These are phyloP conservation scores for Dunckerocampus dactyliophorus DNA, from an alignment of 2,113 vertebrate genomes.

Conservation along the genomic window DNA sequence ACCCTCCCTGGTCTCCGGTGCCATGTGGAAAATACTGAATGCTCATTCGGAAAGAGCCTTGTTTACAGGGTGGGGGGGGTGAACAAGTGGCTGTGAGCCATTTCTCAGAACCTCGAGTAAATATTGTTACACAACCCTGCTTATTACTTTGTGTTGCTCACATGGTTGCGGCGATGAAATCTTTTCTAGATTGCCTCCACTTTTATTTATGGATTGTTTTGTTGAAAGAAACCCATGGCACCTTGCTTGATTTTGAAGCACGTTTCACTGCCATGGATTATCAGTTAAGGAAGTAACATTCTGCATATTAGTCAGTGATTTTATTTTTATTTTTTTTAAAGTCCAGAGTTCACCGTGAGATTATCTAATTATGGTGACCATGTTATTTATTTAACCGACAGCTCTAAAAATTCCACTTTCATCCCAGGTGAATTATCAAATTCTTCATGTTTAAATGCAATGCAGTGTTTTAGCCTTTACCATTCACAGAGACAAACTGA, in stretches of 20 bases:
- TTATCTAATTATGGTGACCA: conserved; percentile 4
- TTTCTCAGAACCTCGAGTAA: conserved; percentile 34
- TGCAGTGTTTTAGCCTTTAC: background rate
- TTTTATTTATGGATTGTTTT: background rate
- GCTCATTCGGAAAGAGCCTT: conserved; percentile 37
- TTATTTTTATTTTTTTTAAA: no score
- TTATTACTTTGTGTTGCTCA: conserved; percentile 40
- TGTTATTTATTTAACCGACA: conserved; percentile 30
- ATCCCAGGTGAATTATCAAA: conserved; percentile 1
- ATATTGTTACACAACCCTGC: conserved; percentile 39
- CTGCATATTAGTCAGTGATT: no score
- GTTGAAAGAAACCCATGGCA: background rate
- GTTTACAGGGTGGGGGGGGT: conserved; percentile 27
- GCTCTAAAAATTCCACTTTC: conserved; percentile 9
- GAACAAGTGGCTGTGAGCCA: conserved; percentile 32
- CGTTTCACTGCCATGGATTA: background rate
- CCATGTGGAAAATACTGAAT: conserved; percentile 31
- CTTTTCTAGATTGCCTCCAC: conserved; percentile 8
- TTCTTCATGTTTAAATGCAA: conserved; percentile 10
- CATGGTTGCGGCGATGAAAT: conserved; percentile 19
- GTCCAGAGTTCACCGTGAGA: conserved; percentile 22
- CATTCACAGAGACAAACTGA: background rate
- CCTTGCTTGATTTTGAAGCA: conserved; percentile 5
- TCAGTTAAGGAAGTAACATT: background rate
- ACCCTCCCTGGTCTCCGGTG: conserved; percentile 21